Evolutionary conservation across 1,140 invertebrate species (phyloP).

Genomic region (Diachasmimorpha longicaudata): DNA sequence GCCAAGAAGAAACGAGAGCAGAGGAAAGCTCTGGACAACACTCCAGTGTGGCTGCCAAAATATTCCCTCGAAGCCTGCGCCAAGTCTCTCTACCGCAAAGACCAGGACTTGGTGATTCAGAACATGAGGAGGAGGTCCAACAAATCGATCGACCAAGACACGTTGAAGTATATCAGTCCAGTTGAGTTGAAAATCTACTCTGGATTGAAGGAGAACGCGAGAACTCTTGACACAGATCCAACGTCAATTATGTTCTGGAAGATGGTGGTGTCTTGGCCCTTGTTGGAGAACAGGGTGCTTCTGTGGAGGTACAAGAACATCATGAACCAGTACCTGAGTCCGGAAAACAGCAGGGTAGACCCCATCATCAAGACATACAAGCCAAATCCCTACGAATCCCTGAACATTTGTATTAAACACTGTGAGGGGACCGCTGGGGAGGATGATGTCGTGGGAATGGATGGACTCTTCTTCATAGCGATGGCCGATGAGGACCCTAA

Average conservation of each 20-base stretch:
- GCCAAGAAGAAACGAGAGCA: constrained; percentile 47
- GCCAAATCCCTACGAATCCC: constrained; percentile 43
- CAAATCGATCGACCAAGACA: constrained; percentile 15
- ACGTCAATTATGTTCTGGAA: constrained; percentile 70
- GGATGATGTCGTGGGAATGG: constrained; percentile 41
- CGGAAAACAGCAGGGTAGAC: constrained; percentile 39
- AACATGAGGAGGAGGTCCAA: constrained; percentile 55
- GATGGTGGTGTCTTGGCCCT: constrained; percentile 68
- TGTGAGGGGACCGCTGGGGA: constrained; percentile 47
- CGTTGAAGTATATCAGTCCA: constrained; percentile 31
- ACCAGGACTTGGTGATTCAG: constrained; percentile 62
- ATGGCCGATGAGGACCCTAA: constrained; percentile 40
- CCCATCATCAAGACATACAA: constrained; percentile 50
- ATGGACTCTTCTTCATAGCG: constrained; percentile 50
- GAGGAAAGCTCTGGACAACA: constrained; percentile 64
- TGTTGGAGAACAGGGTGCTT: constrained; percentile 40
- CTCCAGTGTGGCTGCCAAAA: constrained; percentile 68
- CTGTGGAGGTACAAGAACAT: constrained; percentile 48
- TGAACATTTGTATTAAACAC: constrained; percentile 51
- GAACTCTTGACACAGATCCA: constrained; percentile 34
- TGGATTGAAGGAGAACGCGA: constrained; percentile 51
- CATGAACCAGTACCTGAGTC: constrained; percentile 47
- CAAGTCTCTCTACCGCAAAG: constrained; percentile 55
- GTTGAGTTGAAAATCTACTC: constrained; percentile 45
- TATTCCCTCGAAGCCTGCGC: constrained; percentile 63